Evolutionary conservation across 2,888 invertebrate genomes (phyloP), one percentile per base, ranked within the genome.

Genomic region (Diarsia rubi): DNA sequence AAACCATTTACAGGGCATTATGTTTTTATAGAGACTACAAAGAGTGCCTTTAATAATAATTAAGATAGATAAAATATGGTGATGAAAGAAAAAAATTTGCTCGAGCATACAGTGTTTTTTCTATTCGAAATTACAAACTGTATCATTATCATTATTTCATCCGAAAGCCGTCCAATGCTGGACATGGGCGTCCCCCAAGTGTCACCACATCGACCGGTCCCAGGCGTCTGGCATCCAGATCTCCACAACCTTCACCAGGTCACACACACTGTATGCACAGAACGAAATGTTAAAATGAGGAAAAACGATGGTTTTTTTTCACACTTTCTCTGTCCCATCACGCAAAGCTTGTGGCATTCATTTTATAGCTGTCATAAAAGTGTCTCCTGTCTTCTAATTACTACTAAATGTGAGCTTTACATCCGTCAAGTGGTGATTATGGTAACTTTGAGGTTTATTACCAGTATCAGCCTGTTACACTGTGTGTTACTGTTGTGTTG

Each of bases 381-480:
- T 59, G 47, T 75, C 75, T 45, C 14, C 8, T 37, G 11, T 16
- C 54, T 47, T 57, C 6, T 74, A 27, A 74, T 64, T 45, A 74
- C 64, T 14, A n/a, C 31, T 37, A 37, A 73, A 57, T 47, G 74
- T n/a, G 47, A 57, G 75, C 65, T 16, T 45, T n/a, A 42, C 27
- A n/a, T 47, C 57, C 47, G n/a, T n/a, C 37, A 57, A 47, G 66
- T 19, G 47, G 57, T 59, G 57, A 75, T 75, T 65, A 65, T 47
- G 47, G 27, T n/a, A 47, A 57, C 66, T 47, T 66, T 47, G 21
- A 57, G 66, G 74, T 75, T 59, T n/a, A 42, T 59, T 59, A 5
- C 57, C 57, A 4, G 16, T 24, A 27, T 42, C 12, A 65, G 64
- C 63, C 31, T 37, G 24, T 12, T 52, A 62, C 21, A 52, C 24